Evolutionary conservation across 2,797 vertebrate species (phyloP), one percentile per base, ranked within the genome.

Genomic region (Cyprinodon diabolis): DNA sequence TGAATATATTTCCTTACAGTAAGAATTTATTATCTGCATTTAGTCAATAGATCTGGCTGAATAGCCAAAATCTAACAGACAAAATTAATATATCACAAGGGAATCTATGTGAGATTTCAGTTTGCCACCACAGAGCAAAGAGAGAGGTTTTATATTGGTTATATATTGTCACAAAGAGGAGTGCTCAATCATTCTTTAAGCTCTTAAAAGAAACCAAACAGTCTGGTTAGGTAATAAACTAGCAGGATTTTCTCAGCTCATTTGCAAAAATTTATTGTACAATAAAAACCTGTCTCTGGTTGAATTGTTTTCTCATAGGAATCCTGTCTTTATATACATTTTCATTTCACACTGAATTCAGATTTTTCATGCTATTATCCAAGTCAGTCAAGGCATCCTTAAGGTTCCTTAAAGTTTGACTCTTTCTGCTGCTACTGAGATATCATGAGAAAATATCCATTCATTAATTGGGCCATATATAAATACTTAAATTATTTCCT

Each of bases 401-500:
- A 45, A 8, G 69, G 37, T 8, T 19, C 63, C 63, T 49, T 79
- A 4, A 52, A 48, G 77, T 82, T 78, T 63, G 52, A 81, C 72
- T 80, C 70, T 63, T 86, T 72, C 62, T 58, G 71, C 78, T 73
- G 51, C 69, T 79, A 81, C 77, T 77, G 71, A 51, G 72, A 83
- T 76, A 75, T 81, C 67, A 76, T 66, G 73, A 60, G 67, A 83
- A 71, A 57, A 71, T 82, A 79, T 84, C 65, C 69, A 68, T 58
- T 0, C 56, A 77, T 85, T 89, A 83, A 77, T 84, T 84, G 78
- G 52, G 35, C 0, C 15, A 71, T 75, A 87, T 81, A 91, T 91
- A 84, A 86, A 90, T 91, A 92, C 90, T 90, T 82, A 89, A 72
- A 43, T 7, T 48, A 69, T 84, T 71, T 23, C 75, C 79, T 88